Conservation (phyloP, 2,113 vertebrate genomes). For the Platysternon megacephalum region DNA sequence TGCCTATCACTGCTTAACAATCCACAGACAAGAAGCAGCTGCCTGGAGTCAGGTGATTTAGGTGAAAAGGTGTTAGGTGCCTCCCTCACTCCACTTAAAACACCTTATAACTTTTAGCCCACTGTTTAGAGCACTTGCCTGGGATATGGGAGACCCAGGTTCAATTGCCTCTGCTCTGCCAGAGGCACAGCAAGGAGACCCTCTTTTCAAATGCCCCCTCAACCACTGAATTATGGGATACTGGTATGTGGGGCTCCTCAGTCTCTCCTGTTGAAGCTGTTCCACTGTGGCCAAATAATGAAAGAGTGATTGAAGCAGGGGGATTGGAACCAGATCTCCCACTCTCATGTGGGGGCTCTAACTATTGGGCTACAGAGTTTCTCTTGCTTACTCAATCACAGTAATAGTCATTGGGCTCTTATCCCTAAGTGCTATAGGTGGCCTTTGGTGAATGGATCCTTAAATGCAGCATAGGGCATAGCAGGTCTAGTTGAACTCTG, state of each 20-base stretch:
- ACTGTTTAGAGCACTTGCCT: background rate
- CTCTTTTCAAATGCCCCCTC: background rate
- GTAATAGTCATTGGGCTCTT: background rate
- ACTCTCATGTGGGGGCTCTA: background rate
- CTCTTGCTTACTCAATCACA: background rate
- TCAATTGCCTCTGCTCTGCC: background rate
- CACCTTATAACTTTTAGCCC: background rate
- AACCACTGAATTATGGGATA: background rate
- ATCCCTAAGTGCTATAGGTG: background rate
- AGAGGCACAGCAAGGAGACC: background rate
- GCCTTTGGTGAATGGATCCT: background rate
- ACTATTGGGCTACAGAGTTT: background rate
- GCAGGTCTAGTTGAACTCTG: background rate
- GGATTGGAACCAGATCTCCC: background rate
- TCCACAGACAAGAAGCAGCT: background rate
- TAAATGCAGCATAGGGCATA: fast-evolving
- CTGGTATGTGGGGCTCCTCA: background rate
- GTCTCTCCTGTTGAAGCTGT: background rate
- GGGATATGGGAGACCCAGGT: background rate
- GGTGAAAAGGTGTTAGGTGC: background rate
- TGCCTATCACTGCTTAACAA: background rate
- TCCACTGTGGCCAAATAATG: background rate
- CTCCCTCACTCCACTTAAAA: background rate
- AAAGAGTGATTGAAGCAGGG: background rate
- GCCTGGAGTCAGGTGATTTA: background rate